These are phyloP conservation scores for Parasteatoda lunata DNA, from an alignment of 2,888 invertebrate species.

Conservation along the genomic window DNA sequence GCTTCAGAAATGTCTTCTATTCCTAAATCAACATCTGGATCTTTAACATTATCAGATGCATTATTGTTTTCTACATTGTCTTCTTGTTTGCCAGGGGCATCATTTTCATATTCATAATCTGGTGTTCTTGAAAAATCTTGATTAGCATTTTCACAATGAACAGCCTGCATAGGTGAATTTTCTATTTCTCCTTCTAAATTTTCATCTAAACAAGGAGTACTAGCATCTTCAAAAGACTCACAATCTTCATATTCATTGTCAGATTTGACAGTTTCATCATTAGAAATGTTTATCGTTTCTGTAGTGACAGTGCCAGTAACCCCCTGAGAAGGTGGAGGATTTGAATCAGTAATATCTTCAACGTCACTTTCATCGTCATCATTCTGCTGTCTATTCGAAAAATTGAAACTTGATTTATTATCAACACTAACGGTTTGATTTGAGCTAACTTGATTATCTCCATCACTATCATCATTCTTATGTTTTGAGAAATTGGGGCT, in stretches of 20 bases:
- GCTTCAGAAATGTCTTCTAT: slow-evolving; percentile 67
- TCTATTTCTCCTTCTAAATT: slow-evolving; percentile 53
- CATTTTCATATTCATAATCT: slow-evolving; percentile 20
- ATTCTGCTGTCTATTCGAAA: slow-evolving; percentile 36
- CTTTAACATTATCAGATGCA: neutral
- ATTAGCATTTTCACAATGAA: slow-evolving; percentile 28
- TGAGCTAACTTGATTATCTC: neutral
- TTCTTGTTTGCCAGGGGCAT: neutral
- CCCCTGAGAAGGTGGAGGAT: neutral
- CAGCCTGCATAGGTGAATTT: slow-evolving; percentile 50
- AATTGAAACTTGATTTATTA: slow-evolving; percentile 39
- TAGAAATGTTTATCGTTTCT: slow-evolving; percentile 24
- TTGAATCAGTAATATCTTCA: slow-evolving; percentile 31
- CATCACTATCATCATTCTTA: neutral
- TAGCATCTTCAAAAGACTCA: slow-evolving; percentile 54
- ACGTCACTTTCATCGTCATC: slow-evolving; percentile 29
- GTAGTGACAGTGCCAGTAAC: neutral
- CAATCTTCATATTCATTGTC: slow-evolving; percentile 47
- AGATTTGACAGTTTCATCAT: slow-evolving; percentile 52
- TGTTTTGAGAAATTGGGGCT: slow-evolving; percentile 6
- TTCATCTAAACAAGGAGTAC: slow-evolving; percentile 64
- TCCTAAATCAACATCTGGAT: slow-evolving; percentile 33
- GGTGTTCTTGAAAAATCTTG: slow-evolving; percentile 24
- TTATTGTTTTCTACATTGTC: neutral
- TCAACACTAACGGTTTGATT: slow-evolving; percentile 37